These are phyloP conservation scores for Urocitellus parryii DNA, from an alignment of 2,113 vertebrate genomes.

Conservation along the genomic window DNA sequence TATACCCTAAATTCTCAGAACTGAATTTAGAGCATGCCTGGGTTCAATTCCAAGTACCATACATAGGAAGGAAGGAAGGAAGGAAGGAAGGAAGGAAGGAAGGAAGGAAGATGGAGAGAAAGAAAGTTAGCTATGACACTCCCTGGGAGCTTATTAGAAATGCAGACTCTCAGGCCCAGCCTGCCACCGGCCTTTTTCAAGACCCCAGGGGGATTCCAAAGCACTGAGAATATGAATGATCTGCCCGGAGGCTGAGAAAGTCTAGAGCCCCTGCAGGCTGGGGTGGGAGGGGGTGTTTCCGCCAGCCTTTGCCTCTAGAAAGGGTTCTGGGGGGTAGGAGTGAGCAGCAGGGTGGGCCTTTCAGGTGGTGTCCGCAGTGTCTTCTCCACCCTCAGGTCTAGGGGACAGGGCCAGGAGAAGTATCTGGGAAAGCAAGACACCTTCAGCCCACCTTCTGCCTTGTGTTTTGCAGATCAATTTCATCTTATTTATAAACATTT, in stretches of 20 bases:
- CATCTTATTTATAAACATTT: conserved; percentile 89
- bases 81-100: too few relatives aligned
- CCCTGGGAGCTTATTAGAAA: not conserved
- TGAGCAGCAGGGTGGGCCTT: not conserved
- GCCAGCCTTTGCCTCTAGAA: not conserved
- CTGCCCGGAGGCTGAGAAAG: not conserved
- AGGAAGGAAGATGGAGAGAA: not conserved
- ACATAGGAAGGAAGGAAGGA: too few relatives aligned
- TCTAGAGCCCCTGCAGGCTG: not conserved
- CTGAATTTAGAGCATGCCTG: not conserved
- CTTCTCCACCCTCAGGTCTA: not conserved
- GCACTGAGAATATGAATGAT: not conserved
- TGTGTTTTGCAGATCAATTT: conserved; percentile 88
- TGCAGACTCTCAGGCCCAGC: not conserved
- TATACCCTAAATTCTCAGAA: not conserved
- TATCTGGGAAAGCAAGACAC: not conserved
- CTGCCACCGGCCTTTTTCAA: not conserved
- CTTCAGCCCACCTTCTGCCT: not conserved
- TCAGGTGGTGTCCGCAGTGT: not conserved
- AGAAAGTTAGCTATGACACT: not conserved
- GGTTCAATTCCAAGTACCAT: too few relatives aligned
- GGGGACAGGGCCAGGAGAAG: not conserved
- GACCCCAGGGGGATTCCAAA: not conserved
- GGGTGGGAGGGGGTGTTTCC: too few relatives aligned
- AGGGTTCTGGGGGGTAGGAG: too few relatives aligned